Base-by-base conservation (phyloP, 1,140 invertebrate species). In the Drosophila obscura region DNA sequence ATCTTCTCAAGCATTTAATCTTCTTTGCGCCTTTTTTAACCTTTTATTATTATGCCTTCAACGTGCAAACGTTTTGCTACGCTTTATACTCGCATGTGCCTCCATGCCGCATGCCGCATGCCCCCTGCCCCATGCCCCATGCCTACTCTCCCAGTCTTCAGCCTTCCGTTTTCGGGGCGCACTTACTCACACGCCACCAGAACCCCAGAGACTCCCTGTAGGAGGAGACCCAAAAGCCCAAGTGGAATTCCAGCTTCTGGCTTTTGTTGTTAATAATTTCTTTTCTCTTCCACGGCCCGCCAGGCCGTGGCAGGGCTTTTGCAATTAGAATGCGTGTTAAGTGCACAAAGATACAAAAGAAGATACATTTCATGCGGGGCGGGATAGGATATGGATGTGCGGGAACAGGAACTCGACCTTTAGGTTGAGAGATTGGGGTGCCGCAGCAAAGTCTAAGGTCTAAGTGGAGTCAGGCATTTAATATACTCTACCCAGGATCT, bases 271-370 rank as follows among this genome's bases (percentile, higher is more conserved):
- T 89, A 88, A 88, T 88, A 77, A 88, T 88, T 88, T 89, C 84
- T 83, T 83, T 88, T 88, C 83, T 80, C 65, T 67, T 15, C n/a
- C 35, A 39, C 35, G 31, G 31, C 31, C 31, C 3, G 31, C 2
- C 31, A 35, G 11, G 35, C 35, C 35, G 13, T 77, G 45, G 31
- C 31, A 62, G 77, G 72, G 60, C 76, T 68, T 71, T 80, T 78
- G 87, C 87, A 90, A 90, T 90, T 90, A 90, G 88, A 90, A 90
- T 90, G 87, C 87, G 88, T 90, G 87, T 87, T 87, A 87, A 87
- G 83, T 87, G 82, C 81, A 87, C 73, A 87, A 81, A 84, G 53
- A 66, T 66, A 83, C 80, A 59, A 71, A 72, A 80, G 45, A 71
- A 39, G 49, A 82, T 83, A 80, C 69, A 68, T 74, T 73, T 65